Base-by-base conservation (phyloP, 2,888 invertebrate species). In the Lagria hirta region DNA sequence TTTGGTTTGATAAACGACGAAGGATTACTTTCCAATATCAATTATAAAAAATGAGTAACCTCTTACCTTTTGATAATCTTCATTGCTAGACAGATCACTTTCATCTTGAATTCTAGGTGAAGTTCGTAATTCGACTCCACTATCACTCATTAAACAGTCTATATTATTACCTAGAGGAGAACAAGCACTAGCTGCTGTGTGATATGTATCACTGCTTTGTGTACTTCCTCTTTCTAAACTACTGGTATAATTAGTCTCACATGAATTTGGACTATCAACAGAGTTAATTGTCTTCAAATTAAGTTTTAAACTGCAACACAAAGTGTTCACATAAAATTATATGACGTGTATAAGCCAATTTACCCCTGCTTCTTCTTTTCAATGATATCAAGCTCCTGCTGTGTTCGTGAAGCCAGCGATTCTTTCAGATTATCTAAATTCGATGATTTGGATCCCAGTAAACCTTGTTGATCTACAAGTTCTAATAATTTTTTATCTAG, bases 401-500 rank as follows among this genome's bases (percentile, higher is more conserved):
- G 69, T 2, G 75, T 75, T 43, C 75, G 57, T 48, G 74, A 69
- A 24, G 75, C 65, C 4, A 79, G 57, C 1, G 70, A 57, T 5
- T 70, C 49, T 50, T 74, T 76, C 30, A 77, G 70, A 44, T 54
- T 56, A 30, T 65, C 56, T 30, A 55, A 56, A 44, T 43, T 38
- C 12, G 30, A 22, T 16, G 24, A 21, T 13, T 10, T 14, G 10
- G 38, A 28, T 21, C 51, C 43, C 22, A 64, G 33, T 4, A 34
- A 47, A 26, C 76, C 71, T 58, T 84, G 81, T 61, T 83, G 78
- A 12, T 82, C 80, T 20, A 79, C 80, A 27, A 88, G 75, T 40
- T 83, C 74, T 32, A 81, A 74, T 48, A 88, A 73, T 61, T 83
- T 82, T 13, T 82, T 80, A 60, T 86, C 86, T 57, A 88, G 75